Base-by-base conservation (phyloP, 2,797 vertebrate genomes). In the Parotocinclus haroldoi region DNA sequence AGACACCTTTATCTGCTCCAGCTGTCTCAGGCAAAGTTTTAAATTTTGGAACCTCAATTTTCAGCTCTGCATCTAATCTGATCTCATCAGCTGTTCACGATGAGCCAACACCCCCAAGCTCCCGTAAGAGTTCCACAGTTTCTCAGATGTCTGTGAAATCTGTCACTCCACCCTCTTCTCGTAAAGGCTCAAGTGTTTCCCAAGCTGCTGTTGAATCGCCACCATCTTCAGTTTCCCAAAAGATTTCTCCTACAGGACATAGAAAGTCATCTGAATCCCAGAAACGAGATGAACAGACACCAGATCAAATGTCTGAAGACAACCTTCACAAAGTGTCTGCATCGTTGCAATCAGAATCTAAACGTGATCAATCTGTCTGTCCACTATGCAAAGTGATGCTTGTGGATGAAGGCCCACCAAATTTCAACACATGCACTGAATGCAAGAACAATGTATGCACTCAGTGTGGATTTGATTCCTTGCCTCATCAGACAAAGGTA, bases 401-500 rank as follows among this genome's bases (percentile, higher is more conserved):
- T 71, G 87, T 82, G 63, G 89, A 89, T 67, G 75, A 85, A 74
- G 89, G 88, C 55, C 80, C 85, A 13, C 85, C 91, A 7, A 93
- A 93, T 85, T 93, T 89, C 75, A 92, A 78, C 55, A 90, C 83
- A 0, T 94, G 93, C 64, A 93, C 91, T 0, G 87, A 91, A 76
- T 94, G 93, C 85, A 91, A 92, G 81, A 86, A 83, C 1, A 76
- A 80, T 56, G 89, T 93, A 44, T 94, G 93, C 73, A 92, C 90
- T 62, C 88, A 90, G 63, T 94, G 92, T 90, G 93, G 92, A 86
- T 93, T 94, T 88, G 92, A 93, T 71, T 91, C 92, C 0, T 88
- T 79, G 18, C 93, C 93, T 0, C 88, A 93, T 78, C 82, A 91
- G 76, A 85, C 82, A 56, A 87, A 60, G 77, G 80, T 82, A 66